phyloP scores from a whole-genome alignment of 2,113 vertebrate species.

The Electrona antarctica region DNA sequence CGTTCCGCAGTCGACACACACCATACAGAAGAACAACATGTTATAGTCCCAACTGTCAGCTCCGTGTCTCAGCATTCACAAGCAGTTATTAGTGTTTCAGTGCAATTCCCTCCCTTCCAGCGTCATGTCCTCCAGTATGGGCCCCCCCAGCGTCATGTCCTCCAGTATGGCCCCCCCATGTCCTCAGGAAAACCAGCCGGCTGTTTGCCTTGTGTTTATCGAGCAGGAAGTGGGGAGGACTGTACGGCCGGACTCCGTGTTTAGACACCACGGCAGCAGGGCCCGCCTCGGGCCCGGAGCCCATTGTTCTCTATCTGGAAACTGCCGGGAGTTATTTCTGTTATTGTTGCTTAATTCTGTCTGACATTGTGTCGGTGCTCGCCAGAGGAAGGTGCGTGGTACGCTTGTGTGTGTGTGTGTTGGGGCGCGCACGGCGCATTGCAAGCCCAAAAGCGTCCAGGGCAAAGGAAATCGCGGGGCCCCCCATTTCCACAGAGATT shows the following conservation, averaged over 20 bases:
- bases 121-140: constrained; percentile 44
- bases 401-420: constrained; percentile 42
- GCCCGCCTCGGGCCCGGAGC: constrained; percentile 61
- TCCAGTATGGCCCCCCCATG: constrained; percentile 44
- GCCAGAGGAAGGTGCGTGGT: constrained; percentile 71
- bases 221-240: constrained; percentile 79
- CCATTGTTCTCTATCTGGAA: constrained; percentile 85
- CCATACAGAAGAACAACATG: no score
- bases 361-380: constrained; percentile 77
- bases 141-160: constrained; percentile 41
- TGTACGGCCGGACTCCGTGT: constrained; percentile 72
- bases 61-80: constrained; percentile 54
- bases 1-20: no score
- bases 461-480: constrained; percentile 68
- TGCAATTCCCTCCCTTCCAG: constrained; percentile 58
- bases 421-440: constrained; percentile 40
- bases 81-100: constrained; percentile 26
- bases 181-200: constrained; percentile 77
- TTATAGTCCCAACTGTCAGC: background rate
- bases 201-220: constrained; percentile 81
- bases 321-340: constrained; percentile 79
- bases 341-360: constrained; percentile 82
- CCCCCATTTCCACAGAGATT: constrained; percentile 70
- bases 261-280: constrained; percentile 77
- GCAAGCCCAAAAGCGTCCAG: constrained; percentile 42